phyloP scores from a whole-genome alignment of 1,140 invertebrate genomes.

The Heliconius hermathena region DNA sequence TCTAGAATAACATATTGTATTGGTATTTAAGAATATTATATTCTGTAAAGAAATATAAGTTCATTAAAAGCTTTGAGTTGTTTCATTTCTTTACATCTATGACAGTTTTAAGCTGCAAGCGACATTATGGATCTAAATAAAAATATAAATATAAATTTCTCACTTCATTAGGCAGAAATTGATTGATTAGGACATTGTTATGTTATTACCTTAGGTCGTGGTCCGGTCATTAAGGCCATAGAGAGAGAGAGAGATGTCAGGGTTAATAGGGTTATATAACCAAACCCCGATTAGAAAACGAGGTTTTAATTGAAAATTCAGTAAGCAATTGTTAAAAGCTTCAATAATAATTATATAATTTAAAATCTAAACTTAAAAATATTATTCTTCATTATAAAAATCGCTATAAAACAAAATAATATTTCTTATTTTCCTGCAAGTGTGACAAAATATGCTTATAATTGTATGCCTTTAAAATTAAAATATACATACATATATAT shows the following conservation, averaged over 20 bases:
- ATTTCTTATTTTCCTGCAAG: too few relatives aligned
- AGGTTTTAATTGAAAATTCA: conserved; percentile 19
- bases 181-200: conserved; percentile 22
- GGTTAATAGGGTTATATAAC: conserved; percentile 19
- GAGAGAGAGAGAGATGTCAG: background rate
- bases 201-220: background rate
- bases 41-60: too few relatives aligned
- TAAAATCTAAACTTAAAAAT: background rate
- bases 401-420: too few relatives aligned
- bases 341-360: background rate
- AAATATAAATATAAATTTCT: background rate
- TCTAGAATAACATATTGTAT: too few relatives aligned
- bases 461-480: too few relatives aligned
- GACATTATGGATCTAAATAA: too few relatives aligned
- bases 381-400: background rate
- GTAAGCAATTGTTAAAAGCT: background rate
- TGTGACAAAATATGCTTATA: background rate
- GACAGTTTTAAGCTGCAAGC: too few relatives aligned
- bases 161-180: background rate
- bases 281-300: background rate
- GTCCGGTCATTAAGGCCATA: conserved; percentile 1
- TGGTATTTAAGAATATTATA: too few relatives aligned
- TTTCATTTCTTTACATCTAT: too few relatives aligned
- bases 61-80: too few relatives aligned
- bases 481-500: too few relatives aligned